phyloP scores from a whole-genome alignment of 2,113 vertebrate species.

The Caretta caretta region DNA sequence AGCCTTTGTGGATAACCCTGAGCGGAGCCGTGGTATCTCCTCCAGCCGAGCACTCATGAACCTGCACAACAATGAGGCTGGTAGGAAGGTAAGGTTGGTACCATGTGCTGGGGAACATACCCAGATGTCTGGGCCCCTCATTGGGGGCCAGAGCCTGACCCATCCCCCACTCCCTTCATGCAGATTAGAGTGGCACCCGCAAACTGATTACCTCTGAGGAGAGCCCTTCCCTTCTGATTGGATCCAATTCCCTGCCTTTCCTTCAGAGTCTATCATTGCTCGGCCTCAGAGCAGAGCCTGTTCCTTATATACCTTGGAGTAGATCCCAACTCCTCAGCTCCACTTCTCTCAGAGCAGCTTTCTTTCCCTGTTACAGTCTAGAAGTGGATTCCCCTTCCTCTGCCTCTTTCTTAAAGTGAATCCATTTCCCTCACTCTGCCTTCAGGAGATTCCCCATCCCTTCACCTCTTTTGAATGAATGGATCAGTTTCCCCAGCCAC shows the following conservation, averaged over 20 bases:
- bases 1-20: slow-evolving; percentile 81
- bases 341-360: rapidly evolving
- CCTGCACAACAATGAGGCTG: slow-evolving; percentile 83
- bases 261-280: background rate
- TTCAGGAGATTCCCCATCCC: background rate
- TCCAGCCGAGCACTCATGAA: slow-evolving; percentile 81
- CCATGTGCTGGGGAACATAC: background rate
- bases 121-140: background rate
- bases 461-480: background rate
- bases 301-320: rapidly evolving
- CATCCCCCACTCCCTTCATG: background rate
- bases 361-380: background rate
- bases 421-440: background rate
- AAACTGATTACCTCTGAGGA: background rate
- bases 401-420: background rate
- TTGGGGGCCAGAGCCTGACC: rapidly evolving
- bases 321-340: background rate
- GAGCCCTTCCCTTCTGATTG: rapidly evolving
- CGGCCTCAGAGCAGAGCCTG: background rate
- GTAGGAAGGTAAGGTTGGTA: slow-evolving; percentile 76
- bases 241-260: background rate
- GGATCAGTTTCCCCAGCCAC: background rate
- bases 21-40: slow-evolving; percentile 76
- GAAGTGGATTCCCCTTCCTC: background rate
- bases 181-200: rapidly evolving